These are phyloP conservation scores for Drosophila pseudotakahashii DNA, from an alignment of 2,888 invertebrate species.

Conservation along the genomic window DNA sequence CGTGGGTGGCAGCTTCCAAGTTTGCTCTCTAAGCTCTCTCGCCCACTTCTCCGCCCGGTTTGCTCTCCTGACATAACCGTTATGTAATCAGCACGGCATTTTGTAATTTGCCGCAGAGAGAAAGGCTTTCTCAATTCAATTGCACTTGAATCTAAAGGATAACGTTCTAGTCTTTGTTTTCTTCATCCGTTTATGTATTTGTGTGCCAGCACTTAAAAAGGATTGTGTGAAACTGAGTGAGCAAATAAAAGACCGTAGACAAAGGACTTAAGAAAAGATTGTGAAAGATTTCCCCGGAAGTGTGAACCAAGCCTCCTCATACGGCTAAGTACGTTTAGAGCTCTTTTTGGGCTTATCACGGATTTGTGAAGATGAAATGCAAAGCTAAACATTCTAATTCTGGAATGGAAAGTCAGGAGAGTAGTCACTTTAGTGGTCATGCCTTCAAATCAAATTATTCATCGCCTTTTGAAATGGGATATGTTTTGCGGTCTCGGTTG, in stretches of 20 bases:
- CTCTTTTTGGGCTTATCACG: constrained; percentile 21
- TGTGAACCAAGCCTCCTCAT: constrained; percentile 32
- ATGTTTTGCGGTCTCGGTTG: constrained; percentile 28
- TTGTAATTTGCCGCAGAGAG: constrained; percentile 47
- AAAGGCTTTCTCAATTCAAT: constrained; percentile 28
- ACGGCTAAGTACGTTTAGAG: constrained; percentile 20
- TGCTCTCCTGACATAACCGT: constrained; percentile 57
- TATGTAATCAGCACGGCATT: constrained; percentile 65
- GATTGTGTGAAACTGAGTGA: constrained; percentile 16
- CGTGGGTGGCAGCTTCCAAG: constrained; percentile 42
- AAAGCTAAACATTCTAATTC: not conserved
- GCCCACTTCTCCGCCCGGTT: constrained; percentile 9
- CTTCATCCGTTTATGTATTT: constrained; percentile 20
- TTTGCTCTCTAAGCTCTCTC: constrained; percentile 21
- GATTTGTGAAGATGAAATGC: constrained; percentile 9
- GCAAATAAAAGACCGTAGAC: constrained; percentile 42
- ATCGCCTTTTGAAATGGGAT: constrained; percentile 25
- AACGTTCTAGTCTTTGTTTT: constrained; percentile 62
- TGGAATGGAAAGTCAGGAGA: not conserved
- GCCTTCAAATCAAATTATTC: constrained; percentile 6
- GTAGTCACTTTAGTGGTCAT: not conserved
- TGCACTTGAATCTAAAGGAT: constrained; percentile 69
- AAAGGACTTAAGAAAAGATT: constrained; percentile 24
- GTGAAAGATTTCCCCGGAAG: constrained; percentile 18
- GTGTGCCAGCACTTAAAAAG: constrained; percentile 16